Percentiles rank a stretch among this genome's conserved stretches.
Conservation (phyloP, 1,140 invertebrate species). For the Pogonomyrmex barbatus region DNA sequence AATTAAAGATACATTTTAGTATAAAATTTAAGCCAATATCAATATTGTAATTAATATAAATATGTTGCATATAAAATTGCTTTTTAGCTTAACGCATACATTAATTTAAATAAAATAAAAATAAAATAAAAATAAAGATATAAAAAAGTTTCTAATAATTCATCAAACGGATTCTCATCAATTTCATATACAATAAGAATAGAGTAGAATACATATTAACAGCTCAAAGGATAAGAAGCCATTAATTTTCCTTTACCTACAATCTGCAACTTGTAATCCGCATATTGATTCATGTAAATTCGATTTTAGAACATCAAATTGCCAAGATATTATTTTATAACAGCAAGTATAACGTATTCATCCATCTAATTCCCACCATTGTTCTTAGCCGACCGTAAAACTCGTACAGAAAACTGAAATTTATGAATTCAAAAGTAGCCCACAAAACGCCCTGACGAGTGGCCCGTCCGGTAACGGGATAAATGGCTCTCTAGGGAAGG, state of each 20-base stretch:
- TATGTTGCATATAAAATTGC: not conserved
- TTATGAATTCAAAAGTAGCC: conserved; percentile 45
- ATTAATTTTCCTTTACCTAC: conserved; percentile 1
- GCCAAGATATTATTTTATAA: not conserved
- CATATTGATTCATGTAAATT: conserved; percentile 8
- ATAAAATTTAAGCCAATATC: not conserved
- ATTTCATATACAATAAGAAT: not conserved
- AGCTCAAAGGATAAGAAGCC: conserved; percentile 20
- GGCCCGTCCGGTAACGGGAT: conserved; percentile 45
- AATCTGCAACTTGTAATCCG: not conserved
- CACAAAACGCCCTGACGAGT: conserved; percentile 59
- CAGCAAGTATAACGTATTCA: conserved; percentile 17
- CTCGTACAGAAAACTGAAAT: conserved; percentile 54
- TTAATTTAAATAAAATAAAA: not conserved
- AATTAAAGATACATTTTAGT: not conserved
- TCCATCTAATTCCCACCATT: conserved; percentile 48
- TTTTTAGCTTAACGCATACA: not conserved
- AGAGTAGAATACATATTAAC: not conserved
- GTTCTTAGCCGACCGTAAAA: conserved; percentile 47
- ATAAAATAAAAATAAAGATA: not conserved
- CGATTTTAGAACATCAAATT: conserved; percentile 9
- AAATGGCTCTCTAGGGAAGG: conserved; percentile 63
- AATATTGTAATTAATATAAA: conserved; percentile 17
- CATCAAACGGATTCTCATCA: not conserved
- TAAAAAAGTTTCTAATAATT: conserved; percentile 3